A percentile compares a stretch with the other conserved stretches of the same genome.
Evolutionary conservation across 2,113 vertebrate species (phyloP).

Genomic region (Columbina picui): DNA sequence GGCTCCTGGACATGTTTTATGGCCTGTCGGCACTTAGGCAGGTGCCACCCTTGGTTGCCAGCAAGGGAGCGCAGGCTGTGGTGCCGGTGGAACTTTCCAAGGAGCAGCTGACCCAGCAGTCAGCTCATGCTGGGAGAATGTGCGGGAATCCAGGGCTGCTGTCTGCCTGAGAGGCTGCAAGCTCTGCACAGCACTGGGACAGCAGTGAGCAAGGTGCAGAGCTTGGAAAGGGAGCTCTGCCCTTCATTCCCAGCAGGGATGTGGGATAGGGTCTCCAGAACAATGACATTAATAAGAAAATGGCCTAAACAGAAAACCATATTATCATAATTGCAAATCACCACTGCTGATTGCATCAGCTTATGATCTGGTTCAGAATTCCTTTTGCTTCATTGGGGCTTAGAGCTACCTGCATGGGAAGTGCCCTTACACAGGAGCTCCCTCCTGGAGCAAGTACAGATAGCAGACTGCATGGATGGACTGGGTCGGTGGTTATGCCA

Average conservation of each 20-base stretch:
- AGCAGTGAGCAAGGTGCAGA: background rate
- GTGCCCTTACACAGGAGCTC: background rate
- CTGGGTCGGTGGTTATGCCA: background rate
- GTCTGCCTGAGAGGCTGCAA: background rate
- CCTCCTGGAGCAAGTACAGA: background rate
- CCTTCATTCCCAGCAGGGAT: background rate
- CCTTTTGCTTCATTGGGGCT: background rate
- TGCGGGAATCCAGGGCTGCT: background rate
- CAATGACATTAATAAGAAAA: background rate
- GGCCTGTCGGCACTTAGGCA: background rate
- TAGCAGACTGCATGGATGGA: background rate
- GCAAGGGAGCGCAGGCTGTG: accelerated
- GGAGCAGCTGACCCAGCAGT: background rate
- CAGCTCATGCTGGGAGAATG: accelerated
- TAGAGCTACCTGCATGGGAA: background rate
- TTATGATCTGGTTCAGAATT: background rate
- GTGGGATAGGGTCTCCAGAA: background rate
- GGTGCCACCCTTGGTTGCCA: background rate
- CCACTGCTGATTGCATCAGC: background rate
- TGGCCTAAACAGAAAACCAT: background rate
- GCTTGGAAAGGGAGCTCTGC: background rate
- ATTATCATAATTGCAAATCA: background rate
- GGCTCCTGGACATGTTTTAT: background rate
- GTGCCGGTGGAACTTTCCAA: background rate
- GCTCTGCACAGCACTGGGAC: background rate